Conservation (phyloP, 2,888 invertebrate species). For the Catocala nupta region DNA sequence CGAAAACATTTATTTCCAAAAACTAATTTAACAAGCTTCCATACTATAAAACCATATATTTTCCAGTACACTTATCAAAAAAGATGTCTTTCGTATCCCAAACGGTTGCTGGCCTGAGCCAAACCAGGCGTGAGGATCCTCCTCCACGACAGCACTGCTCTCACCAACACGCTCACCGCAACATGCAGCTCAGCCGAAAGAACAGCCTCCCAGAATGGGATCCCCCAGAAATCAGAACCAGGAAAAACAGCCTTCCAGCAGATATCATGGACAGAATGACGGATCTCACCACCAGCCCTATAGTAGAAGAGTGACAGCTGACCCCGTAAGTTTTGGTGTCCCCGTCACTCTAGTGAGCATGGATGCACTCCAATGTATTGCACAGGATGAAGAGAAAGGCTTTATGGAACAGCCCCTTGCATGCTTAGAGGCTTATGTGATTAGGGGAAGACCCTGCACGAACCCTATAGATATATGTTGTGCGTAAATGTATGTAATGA, state of each 20-base stretch:
- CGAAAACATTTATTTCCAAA: not conserved
- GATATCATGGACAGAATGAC: constrained; percentile 76
- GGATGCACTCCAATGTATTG: constrained; percentile 76
- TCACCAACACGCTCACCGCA: constrained; percentile 80
- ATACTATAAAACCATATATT: constrained; percentile 53
- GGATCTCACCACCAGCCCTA: constrained; percentile 57
- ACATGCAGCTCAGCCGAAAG: constrained; percentile 77
- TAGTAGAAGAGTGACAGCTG: constrained; percentile 80
- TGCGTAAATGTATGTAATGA: constrained; percentile 52
- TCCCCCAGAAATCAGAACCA: constrained; percentile 76
- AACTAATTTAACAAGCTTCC: not conserved
- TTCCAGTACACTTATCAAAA: constrained; percentile 60
- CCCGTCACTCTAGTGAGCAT: constrained; percentile 83
- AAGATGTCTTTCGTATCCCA: constrained; percentile 87
- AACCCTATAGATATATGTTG: constrained; percentile 78
- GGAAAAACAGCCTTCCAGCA: constrained; percentile 83
- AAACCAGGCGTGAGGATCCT: constrained; percentile 76
- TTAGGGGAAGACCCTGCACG: constrained; percentile 79
- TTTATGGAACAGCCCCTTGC: constrained; percentile 82
- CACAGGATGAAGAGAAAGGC: constrained; percentile 72
- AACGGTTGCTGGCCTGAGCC: constrained; percentile 86
- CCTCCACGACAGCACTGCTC: constrained; percentile 83
- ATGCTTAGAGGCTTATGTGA: constrained; percentile 85
- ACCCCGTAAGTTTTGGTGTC: constrained; percentile 84
- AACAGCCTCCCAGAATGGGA: constrained; percentile 85